phyloP scores from a whole-genome alignment of 2,888 invertebrate species.

The Coelinius sp. region DNA sequence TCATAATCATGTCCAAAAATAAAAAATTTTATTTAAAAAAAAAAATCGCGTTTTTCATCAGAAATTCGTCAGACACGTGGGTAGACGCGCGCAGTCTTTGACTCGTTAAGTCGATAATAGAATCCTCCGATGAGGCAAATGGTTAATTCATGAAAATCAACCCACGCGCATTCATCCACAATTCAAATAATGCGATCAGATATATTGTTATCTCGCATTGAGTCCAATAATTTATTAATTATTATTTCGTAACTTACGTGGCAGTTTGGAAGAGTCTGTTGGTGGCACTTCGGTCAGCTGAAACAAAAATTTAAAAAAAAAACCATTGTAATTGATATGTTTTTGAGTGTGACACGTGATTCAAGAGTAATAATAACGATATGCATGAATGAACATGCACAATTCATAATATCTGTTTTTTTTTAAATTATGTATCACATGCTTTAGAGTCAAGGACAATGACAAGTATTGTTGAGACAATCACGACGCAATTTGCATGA shows the following conservation, averaged over 20 bases:
- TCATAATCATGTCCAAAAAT: too few species aligned
- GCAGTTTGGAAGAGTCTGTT: conserved; percentile 66
- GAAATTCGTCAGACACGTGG: conserved; percentile 39
- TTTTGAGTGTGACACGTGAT: neutral
- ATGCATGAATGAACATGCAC: neutral
- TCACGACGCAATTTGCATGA: neutral
- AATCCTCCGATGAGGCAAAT: conserved; percentile 45
- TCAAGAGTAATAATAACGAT: neutral
- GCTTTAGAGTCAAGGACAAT: neutral
- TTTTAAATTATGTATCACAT: neutral
- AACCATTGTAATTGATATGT: neutral
- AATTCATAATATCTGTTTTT: neutral
- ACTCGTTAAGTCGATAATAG: conserved; percentile 48
- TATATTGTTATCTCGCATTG: conserved; percentile 6
- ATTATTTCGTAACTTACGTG: conserved; percentile 68
- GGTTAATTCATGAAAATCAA: conserved; percentile 58
- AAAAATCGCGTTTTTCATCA: neutral
- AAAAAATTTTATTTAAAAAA: too few species aligned
- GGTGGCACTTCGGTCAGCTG: conserved; percentile 70
- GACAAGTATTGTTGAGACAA: neutral
- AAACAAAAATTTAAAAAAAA: conserved; percentile 57
- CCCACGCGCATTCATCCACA: conserved; percentile 29
- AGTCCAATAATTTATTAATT: conserved; percentile 30
- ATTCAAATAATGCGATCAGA: conserved; percentile 9
- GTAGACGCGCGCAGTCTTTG: conserved; percentile 41